Percentiles rank a stretch among this genome's conserved stretches.
Evolutionary conservation across 37 sponge, comb jelly and placozoan species (phyloP).

Genomic region (Hexactinellida sp.): DNA sequence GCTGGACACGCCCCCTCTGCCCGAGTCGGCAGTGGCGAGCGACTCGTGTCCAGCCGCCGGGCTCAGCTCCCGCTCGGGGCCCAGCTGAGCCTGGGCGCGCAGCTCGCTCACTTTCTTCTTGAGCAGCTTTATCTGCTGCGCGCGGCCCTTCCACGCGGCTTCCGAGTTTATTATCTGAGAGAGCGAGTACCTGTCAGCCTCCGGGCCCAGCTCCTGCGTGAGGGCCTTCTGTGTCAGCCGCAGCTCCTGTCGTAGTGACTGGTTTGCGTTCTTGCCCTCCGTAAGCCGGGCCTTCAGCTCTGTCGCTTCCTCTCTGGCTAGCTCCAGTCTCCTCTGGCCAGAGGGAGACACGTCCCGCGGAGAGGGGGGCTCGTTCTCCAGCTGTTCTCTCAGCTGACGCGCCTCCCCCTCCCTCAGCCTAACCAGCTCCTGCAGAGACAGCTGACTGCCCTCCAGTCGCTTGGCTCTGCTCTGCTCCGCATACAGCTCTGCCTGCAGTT

Average conservation of each 20-base stretch:
- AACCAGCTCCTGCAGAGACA: neutral
- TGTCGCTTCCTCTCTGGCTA: slow-evolving; percentile 31
- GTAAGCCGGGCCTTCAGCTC: slow-evolving; percentile 30
- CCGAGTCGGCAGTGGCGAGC: slow-evolving; percentile 31
- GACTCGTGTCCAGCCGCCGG: slow-evolving; percentile 35
- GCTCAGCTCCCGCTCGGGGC: slow-evolving; percentile 34
- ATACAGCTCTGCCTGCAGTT: slow-evolving; percentile 36
- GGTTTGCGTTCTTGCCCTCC: slow-evolving; percentile 35
- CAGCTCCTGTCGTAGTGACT: slow-evolving; percentile 52
- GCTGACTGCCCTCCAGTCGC: slow-evolving; percentile 22
- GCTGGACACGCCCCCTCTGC: neutral
- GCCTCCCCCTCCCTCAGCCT: neutral
- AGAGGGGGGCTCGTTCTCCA: slow-evolving; percentile 6
- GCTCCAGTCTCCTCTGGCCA: neutral
- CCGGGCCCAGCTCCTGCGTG: neutral
- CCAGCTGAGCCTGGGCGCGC: neutral
- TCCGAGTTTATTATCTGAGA: neutral
- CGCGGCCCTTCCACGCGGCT: slow-evolving; percentile 57
- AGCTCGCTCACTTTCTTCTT: slow-evolving; percentile 47
- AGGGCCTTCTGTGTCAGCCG: slow-evolving; percentile 46
- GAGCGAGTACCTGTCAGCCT: neutral
- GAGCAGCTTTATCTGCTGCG: slow-evolving; percentile 50
- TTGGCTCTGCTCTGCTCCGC: slow-evolving; percentile 27
- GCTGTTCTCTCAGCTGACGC: neutral
- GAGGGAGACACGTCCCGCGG: neutral